phyloP scores from a whole-genome alignment of 1,140 invertebrate species.

The Agrilus planipennis region DNA sequence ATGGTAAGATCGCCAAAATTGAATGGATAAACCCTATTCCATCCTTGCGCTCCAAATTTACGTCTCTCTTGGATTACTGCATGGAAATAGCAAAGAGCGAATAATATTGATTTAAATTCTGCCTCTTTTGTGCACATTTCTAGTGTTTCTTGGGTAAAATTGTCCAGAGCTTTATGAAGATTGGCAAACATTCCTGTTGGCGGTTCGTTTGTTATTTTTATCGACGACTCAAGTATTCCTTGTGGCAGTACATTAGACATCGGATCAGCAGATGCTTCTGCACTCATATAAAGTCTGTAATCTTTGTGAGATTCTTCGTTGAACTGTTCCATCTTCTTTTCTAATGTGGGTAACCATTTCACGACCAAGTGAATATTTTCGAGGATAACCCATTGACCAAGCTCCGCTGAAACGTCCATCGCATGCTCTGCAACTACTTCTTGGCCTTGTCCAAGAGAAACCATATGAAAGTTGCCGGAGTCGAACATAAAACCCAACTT shows the following conservation, averaged over 20 bases:
- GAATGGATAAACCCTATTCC: conserved; percentile 75
- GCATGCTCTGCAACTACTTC: conserved; percentile 81
- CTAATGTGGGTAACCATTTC: conserved; percentile 76
- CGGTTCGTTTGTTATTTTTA: conserved; percentile 95
- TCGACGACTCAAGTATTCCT: conserved; percentile 85
- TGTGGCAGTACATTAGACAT: conserved; percentile 38
- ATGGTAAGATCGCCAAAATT: conserved; percentile 85
- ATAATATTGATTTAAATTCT: conserved; percentile 88
- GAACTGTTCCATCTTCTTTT: conserved; percentile 81
- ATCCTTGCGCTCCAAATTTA: conserved; percentile 91
- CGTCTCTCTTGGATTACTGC: conserved; percentile 84
- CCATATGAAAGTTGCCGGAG: conserved; percentile 79
- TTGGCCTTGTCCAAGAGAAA: conserved; percentile 90
- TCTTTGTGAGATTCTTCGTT: conserved; percentile 55
- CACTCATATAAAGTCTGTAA: conserved; percentile 53
- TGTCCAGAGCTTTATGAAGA: conserved; percentile 85
- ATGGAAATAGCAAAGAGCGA: conserved; percentile 91
- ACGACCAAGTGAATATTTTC: conserved; percentile 87
- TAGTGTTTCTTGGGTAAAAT: conserved; percentile 86
- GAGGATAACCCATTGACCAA: conserved; percentile 87
- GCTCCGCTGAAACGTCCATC: conserved; percentile 59
- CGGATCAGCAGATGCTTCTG: conserved; percentile 44
- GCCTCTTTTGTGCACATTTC: conserved; percentile 89
- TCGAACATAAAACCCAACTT: conserved; percentile 72
- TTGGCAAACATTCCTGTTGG: conserved; percentile 91